Evolutionary conservation across 1,140 invertebrate genomes (phyloP).

Genomic region (Drosophila ambigua): DNA sequence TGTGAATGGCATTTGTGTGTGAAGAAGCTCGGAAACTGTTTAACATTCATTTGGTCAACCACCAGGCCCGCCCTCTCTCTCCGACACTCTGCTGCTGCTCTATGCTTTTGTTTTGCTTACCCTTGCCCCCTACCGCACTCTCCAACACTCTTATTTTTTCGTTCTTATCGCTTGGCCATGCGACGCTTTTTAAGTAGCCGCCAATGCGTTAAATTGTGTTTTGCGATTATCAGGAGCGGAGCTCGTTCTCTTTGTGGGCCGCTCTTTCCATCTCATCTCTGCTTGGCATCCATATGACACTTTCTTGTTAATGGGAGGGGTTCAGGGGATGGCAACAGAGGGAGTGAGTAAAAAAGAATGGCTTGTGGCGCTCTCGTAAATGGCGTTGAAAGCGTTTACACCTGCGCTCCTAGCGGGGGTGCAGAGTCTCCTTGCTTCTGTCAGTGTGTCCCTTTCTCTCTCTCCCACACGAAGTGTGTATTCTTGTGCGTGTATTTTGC

Average conservation of each 20-base stretch:
- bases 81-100: neutral
- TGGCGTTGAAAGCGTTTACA: slow-evolving; percentile 74
- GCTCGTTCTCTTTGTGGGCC: neutral
- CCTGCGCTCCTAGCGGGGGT: slow-evolving; percentile 50
- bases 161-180: slow-evolving; percentile 72
- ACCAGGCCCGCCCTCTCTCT: slow-evolving; percentile 21
- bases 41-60: slow-evolving; percentile 76
- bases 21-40: slow-evolving; percentile 55
- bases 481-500: slow-evolving; percentile 60
- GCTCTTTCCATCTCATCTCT: slow-evolving; percentile 28
- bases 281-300: slow-evolving; percentile 66
- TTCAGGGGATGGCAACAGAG: neutral
- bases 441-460: slow-evolving; percentile 2
- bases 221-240: slow-evolving; percentile 68
- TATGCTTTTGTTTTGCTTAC: slow-evolving; percentile 4
- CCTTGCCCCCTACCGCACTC: neutral
- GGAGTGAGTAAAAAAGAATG: neutral
- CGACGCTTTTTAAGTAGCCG: slow-evolving; percentile 80
- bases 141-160: neutral
- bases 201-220: slow-evolving; percentile 80
- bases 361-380: slow-evolving; percentile 40
- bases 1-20: slow-evolving; percentile 31
- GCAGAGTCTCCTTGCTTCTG: neutral
- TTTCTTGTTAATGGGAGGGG: slow-evolving; percentile 26
- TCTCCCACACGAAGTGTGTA: slow-evolving; percentile 2